phyloP scores from a whole-genome alignment of 2,888 invertebrate species.

The Cosmia pyralina region DNA sequence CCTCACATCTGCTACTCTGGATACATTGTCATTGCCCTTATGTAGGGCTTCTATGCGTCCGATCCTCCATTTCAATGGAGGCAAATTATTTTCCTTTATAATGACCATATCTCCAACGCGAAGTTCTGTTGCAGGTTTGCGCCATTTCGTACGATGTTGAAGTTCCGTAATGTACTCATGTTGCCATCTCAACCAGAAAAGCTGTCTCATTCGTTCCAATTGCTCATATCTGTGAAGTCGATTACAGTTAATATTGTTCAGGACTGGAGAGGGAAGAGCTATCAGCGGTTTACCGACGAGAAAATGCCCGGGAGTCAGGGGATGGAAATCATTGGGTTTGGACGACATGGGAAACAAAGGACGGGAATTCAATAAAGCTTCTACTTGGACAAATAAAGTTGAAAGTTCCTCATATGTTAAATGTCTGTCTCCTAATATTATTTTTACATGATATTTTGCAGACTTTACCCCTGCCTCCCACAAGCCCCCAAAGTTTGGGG shows the following conservation, averaged over 20 bases:
- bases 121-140: not conserved
- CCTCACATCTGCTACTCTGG: not conserved
- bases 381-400: too few relatives aligned
- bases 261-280: not conserved
- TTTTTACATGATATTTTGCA: too few relatives aligned
- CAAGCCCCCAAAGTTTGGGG: too few relatives aligned
- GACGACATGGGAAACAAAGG: too few relatives aligned
- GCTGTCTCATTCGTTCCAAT: slow-evolving; percentile 22
- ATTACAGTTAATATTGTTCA: not conserved
- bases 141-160: slow-evolving; percentile 30
- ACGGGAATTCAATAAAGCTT: too few relatives aligned
- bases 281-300: too few relatives aligned
- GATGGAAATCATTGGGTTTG: too few relatives aligned
- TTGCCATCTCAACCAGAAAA: slow-evolving; percentile 28
- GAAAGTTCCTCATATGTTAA: too few relatives aligned
- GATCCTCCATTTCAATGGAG: not conserved
- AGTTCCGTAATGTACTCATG: too few relatives aligned
- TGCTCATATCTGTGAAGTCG: slow-evolving; percentile 22
- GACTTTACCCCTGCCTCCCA: too few relatives aligned
- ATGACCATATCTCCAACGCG: not conserved
- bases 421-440: too few relatives aligned
- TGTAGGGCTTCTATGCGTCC: not conserved
- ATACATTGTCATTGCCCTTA: not conserved
- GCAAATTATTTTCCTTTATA: not conserved
- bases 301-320: too few relatives aligned